phyloP scores from a whole-genome alignment of 2,113 vertebrate genomes.

The Rhipidura dahli region DNA sequence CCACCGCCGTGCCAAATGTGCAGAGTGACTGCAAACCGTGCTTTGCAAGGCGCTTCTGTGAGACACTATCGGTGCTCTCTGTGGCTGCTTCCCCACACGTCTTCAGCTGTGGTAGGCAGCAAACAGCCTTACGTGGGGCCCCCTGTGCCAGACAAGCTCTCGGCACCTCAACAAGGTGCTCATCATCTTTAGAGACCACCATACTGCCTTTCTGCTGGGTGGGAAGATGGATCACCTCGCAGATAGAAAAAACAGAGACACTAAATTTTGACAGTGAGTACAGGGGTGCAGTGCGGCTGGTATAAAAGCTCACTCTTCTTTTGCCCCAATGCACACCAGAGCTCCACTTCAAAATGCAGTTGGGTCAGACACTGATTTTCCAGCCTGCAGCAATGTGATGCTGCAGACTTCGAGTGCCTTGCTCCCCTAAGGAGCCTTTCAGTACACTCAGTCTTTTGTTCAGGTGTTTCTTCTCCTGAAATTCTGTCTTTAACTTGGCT shows the following conservation, averaged over 20 bases:
- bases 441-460: background rate
- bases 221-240: background rate
- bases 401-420: background rate
- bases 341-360: background rate
- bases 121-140: background rate
- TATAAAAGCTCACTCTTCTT: background rate
- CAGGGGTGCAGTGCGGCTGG: background rate
- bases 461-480: background rate
- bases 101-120: background rate
- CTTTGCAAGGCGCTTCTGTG: background rate
- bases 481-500: background rate
- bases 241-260: background rate
- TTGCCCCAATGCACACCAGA: background rate
- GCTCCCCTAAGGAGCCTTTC: background rate
- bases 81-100: accelerated
- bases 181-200: background rate
- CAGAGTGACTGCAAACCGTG: background rate
- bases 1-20: background rate
- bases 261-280: background rate
- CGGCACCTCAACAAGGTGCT: background rate
- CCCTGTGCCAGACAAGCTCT: background rate
- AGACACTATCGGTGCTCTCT: accelerated
- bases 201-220: background rate
- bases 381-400: background rate
- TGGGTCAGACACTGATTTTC: background rate